Evolutionary conservation across 1,140 invertebrate species (phyloP).

Genomic region (Euwallacea similis): DNA sequence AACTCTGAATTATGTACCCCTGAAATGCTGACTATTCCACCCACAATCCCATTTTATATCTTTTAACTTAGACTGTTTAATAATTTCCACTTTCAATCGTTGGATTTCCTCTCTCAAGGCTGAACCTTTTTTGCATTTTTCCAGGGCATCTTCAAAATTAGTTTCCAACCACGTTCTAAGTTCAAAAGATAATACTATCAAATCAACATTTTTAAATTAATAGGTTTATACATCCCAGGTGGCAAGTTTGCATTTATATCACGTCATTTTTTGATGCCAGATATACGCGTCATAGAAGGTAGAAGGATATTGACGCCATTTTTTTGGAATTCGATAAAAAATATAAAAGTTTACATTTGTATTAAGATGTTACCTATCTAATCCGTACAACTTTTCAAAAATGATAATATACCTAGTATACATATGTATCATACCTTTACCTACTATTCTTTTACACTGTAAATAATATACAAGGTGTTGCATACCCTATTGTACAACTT

Average conservation of each 20-base stretch:
- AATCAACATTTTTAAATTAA: constrained; percentile 8
- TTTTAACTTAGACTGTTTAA: constrained; percentile 59
- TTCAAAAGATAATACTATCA: constrained; percentile 42
- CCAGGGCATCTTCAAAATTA: constrained; percentile 64
- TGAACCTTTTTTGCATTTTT: constrained; percentile 62
- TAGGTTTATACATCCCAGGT: neutral
- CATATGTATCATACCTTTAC: too few relatives aligned
- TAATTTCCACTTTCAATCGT: constrained; percentile 62
- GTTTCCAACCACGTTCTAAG: constrained; percentile 66
- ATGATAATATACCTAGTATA: too few relatives aligned
- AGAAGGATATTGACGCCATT: too few relatives aligned
- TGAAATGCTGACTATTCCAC: constrained; percentile 85
- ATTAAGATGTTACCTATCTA: too few relatives aligned
- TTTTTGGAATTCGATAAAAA: too few relatives aligned
- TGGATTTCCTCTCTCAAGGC: constrained; percentile 69
- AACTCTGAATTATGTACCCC: constrained; percentile 59
- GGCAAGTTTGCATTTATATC: neutral
- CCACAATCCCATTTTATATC: constrained; percentile 78
- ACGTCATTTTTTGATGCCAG: too few relatives aligned
- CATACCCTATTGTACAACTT: too few relatives aligned
- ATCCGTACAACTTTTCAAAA: too few relatives aligned
- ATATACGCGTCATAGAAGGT: too few relatives aligned
- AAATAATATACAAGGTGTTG: too few relatives aligned
- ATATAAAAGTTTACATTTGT: too few relatives aligned
- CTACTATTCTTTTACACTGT: too few relatives aligned